Conservation (phyloP, 2,888 invertebrate species). For the Homarus gammarus region DNA sequence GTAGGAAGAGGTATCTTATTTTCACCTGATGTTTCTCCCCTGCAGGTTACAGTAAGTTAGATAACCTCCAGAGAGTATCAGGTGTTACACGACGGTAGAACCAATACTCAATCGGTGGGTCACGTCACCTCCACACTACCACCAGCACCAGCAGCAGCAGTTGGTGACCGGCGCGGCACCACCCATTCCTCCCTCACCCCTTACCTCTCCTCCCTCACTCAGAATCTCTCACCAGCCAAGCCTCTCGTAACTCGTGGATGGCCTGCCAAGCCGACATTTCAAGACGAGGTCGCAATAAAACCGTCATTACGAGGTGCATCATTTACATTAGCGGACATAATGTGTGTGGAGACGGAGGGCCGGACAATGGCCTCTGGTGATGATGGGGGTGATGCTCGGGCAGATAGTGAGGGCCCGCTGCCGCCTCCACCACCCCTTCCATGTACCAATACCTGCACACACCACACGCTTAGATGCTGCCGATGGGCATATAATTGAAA, state of each 20-base stretch:
- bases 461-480: conserved; percentile 51
- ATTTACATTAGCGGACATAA: conserved; percentile 64
- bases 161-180: too few relatives aligned
- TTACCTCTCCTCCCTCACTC: not conserved
- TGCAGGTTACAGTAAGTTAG: too few relatives aligned
- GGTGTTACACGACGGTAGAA: too few relatives aligned
- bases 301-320: conserved; percentile 55
- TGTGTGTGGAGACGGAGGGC: conserved; percentile 37
- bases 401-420: conserved; percentile 29
- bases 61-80: too few relatives aligned
- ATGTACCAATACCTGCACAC: conserved; percentile 53
- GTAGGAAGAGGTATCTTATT: too few relatives aligned
- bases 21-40: too few relatives aligned
- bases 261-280: conserved; percentile 39
- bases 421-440: conserved; percentile 51
- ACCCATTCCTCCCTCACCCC: not conserved
- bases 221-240: not conserved
- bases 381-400: conserved; percentile 44
- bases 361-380: conserved; percentile 48
- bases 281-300: conserved; percentile 67
- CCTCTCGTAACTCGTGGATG: not conserved
- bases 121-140: too few relatives aligned
- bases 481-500: conserved; percentile 72
- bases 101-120: too few relatives aligned
- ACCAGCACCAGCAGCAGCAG: too few relatives aligned